These are phyloP conservation scores for Pristis pectinata DNA, from an alignment of 2,797 vertebrate genomes.

Conservation along the genomic window DNA sequence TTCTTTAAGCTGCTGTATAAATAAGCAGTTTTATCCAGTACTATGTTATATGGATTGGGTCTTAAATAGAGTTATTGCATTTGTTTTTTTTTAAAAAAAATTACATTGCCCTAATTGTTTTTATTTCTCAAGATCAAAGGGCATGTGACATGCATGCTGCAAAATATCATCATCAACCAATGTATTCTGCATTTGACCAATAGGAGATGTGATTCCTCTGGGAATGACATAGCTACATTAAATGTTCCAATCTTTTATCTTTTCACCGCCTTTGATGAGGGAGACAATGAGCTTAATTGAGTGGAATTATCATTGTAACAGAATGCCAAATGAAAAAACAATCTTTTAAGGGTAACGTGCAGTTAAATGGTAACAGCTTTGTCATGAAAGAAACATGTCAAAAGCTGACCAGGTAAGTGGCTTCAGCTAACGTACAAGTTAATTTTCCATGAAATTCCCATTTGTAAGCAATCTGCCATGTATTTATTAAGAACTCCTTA, in stretches of 20 bases:
- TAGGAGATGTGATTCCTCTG: background rate
- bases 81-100: background rate
- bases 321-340: too few species aligned
- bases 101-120: background rate
- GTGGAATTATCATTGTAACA: background rate
- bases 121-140: background rate
- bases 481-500: background rate
- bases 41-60: background rate
- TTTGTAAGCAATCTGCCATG: background rate
- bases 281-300: background rate
- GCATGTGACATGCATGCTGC: background rate
- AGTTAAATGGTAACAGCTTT: background rate
- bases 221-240: background rate
- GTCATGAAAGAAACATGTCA: background rate
- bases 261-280: background rate
- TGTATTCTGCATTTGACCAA: background rate
- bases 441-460: background rate
- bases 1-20: background rate
- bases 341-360: background rate
- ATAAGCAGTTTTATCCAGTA: background rate
- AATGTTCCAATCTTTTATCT: background rate
- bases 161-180: background rate
- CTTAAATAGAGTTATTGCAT: background rate
- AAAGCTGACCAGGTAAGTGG: background rate
- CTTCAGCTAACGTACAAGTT: background rate